phyloP scores from a whole-genome alignment of 2,888 invertebrate genomes.

The Trichopoda pennipes region DNA sequence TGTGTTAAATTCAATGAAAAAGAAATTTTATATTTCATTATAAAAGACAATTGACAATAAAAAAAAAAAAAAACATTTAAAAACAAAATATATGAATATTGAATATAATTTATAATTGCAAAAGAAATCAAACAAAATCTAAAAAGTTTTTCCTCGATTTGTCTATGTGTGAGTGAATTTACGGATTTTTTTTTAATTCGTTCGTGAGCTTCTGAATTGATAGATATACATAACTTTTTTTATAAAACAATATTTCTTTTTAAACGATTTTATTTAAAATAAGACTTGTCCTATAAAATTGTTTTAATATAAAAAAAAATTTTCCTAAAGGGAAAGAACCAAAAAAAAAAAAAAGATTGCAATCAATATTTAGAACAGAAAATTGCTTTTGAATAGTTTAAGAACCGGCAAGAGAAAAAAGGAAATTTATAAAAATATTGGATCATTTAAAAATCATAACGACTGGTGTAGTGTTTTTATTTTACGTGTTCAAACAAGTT shows the following conservation, averaged over 20 bases:
- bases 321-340: conserved; percentile 79
- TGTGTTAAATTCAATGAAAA: conserved; percentile 48
- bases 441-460: too few relatives aligned
- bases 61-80: conserved; percentile 35
- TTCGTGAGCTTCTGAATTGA: conserved; percentile 56
- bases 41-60: conserved; percentile 63
- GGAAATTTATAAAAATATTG: too few relatives aligned
- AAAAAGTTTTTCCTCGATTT: conserved; percentile 32
- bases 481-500: too few relatives aligned
- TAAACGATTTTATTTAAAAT: conserved; percentile 50
- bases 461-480: too few relatives aligned
- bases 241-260: conserved; percentile 46
- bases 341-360: too few relatives aligned
- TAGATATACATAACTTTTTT: conserved; percentile 66
- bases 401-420: too few relatives aligned
- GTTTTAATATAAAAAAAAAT: conserved; percentile 70
- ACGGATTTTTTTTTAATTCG: conserved; percentile 62
- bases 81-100: conserved; percentile 16
- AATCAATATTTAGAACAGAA: too few relatives aligned
- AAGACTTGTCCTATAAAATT: conserved; percentile 69
- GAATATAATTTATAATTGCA: conserved; percentile 18
- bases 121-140: conserved; percentile 40
- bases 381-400: too few relatives aligned
- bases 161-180: conserved; percentile 59
- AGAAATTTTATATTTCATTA: conserved; percentile 46